Percentiles rank a stretch among this genome's conserved stretches.
Evolutionary conservation across 2,797 vertebrate genomes (phyloP).

Genomic region (Rousettus madagascariensis): DNA sequence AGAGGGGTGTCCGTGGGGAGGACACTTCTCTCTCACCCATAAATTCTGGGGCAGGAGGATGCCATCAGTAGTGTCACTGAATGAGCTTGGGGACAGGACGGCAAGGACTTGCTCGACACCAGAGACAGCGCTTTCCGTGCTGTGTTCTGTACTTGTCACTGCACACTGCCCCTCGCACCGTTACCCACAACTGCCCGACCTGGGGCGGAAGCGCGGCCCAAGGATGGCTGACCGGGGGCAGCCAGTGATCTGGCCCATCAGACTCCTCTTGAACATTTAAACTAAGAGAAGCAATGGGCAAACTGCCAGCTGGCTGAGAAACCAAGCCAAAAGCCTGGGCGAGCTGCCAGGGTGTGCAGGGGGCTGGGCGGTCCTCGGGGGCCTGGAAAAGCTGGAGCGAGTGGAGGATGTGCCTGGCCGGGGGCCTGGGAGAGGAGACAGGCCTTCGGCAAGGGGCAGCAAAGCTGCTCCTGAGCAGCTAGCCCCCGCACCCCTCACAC

Average conservation of each 20-base stretch:
- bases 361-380: not conserved
- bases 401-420: not conserved
- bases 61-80: not conserved
- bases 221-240: not conserved
- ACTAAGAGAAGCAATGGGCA: not conserved
- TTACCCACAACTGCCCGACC: not conserved
- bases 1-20: not conserved
- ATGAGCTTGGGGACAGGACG: not conserved
- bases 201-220: accelerated
- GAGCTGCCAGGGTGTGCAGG: not conserved
- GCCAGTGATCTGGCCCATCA: not conserved
- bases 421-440: not conserved
- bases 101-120: not conserved
- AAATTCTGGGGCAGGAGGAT: not conserved
- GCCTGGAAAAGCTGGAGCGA: not conserved
- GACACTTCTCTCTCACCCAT: not conserved
- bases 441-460: not conserved
- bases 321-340: not conserved
- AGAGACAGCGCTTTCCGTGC: not conserved
- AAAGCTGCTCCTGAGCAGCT: not conserved
- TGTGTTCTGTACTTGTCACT: not conserved
- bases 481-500: not conserved
- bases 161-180: not conserved
- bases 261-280: not conserved
- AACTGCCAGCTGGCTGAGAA: not conserved